A percentile compares a stretch with the other conserved stretches of the same genome.
Evolutionary conservation across 1,140 invertebrate genomes (phyloP).

Genomic region (Lepidotrigona ventralis): DNA sequence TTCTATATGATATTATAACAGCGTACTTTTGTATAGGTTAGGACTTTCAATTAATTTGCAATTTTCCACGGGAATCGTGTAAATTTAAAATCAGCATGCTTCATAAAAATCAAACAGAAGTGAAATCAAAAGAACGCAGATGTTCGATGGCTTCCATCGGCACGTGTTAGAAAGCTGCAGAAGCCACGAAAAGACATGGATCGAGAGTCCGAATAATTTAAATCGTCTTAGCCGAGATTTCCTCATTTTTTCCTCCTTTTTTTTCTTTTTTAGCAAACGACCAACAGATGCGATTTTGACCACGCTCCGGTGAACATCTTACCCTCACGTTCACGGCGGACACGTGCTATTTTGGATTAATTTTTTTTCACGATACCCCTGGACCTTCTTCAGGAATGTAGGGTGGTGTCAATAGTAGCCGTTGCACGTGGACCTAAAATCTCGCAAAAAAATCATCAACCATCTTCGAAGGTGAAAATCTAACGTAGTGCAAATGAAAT

Average conservation of each 20-base stretch:
- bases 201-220: conserved; percentile 56
- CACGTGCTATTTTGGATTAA: conserved; percentile 68
- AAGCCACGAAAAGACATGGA: conserved; percentile 26
- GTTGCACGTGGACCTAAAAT: conserved; percentile 9
- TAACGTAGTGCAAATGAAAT: not conserved
- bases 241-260: not conserved
- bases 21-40: no score
- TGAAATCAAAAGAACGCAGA: conserved; percentile 1
- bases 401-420: not conserved
- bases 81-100: no score
- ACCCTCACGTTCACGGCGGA: conserved; percentile 40
- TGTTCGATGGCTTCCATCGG: conserved; percentile 14
- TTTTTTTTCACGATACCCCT: conserved; percentile 45
- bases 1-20: no score
- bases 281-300: conserved; percentile 57
- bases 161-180: conserved; percentile 30
- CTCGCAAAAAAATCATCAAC: not conserved
- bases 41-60: no score
- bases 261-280: not conserved
- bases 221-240: conserved; percentile 61
- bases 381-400: conserved; percentile 10
- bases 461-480: not conserved
- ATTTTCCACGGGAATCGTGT: no score
- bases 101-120: no score
- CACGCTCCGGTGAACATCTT: conserved; percentile 60